Evolutionary conservation across 2,888 invertebrate species (phyloP).

Genomic region (Parnassius mnemosyne): DNA sequence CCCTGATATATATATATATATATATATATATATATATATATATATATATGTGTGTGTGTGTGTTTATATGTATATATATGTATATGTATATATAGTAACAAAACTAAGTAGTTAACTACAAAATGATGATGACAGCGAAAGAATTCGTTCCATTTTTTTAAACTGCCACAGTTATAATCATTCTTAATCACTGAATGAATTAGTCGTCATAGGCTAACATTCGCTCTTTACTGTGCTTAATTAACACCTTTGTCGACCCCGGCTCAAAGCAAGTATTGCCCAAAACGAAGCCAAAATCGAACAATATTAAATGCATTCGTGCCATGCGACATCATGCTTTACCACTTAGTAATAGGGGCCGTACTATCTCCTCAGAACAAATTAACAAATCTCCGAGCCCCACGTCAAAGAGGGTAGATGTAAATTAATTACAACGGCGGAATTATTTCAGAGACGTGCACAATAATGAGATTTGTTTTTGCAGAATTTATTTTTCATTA

Average conservation of each 20-base stretch:
- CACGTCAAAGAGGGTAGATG: slow-evolving; percentile 29
- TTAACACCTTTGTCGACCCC: slow-evolving; percentile 43
- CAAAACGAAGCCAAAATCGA: slow-evolving; percentile 35
- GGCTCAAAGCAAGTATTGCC: slow-evolving; percentile 32
- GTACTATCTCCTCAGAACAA: background rate
- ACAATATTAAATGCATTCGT: slow-evolving; percentile 17
- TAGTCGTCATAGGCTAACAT: slow-evolving; percentile 24
- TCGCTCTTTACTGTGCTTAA: slow-evolving; percentile 40
- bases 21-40: no score
- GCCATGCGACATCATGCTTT: slow-evolving; percentile 8
- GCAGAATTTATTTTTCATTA: slow-evolving; percentile 26
- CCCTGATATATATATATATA: no score
- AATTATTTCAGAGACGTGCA: slow-evolving; percentile 28
- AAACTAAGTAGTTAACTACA: no score
- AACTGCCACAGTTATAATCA: no score
- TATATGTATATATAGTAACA: no score
- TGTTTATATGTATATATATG: no score
- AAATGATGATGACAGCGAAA: no score
- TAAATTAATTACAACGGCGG: slow-evolving; percentile 35
- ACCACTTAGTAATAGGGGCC: background rate
- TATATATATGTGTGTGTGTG: no score
- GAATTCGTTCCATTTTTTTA: no score
- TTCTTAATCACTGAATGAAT: slow-evolving; percentile 3
- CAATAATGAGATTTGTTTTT: slow-evolving; percentile 29
- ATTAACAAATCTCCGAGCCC: slow-evolving; percentile 24